phyloP scores from a whole-genome alignment of 1,140 invertebrate species.

The Helicoverpa zea region DNA sequence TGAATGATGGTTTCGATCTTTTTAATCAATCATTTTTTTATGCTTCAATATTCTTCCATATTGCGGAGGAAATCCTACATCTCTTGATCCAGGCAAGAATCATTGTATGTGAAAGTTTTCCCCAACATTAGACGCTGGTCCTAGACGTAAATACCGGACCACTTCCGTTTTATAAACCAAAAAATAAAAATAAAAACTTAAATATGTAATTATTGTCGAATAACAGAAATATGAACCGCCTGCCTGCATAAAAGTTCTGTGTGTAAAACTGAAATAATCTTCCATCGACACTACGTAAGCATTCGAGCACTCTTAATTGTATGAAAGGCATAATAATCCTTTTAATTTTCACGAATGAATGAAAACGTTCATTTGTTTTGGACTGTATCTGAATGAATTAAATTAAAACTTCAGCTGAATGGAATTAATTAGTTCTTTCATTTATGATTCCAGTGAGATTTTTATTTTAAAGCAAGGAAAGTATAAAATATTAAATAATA shows the following conservation, averaged over 20 bases:
- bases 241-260: not conserved
- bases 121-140: not conserved
- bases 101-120: not conserved
- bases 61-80: no score
- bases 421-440: slow-evolving; percentile 2
- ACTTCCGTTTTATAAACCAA: not conserved
- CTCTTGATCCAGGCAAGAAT: not conserved
- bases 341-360: slow-evolving; percentile 37
- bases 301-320: slow-evolving; percentile 19
- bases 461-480: no score
- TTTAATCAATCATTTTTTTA: no score
- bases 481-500: no score
- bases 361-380: slow-evolving; percentile 17
- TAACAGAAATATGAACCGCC: no score
- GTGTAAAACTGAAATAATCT: slow-evolving; percentile 3
- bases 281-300: not conserved
- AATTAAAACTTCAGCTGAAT: slow-evolving; percentile 10
- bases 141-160: no score
- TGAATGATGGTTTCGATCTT: no score
- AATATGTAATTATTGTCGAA: no score
- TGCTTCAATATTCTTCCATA: no score
- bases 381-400: slow-evolving; percentile 20
- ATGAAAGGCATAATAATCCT: slow-evolving; percentile 23
- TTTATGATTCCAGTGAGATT: not conserved
- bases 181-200: no score